A percentile compares a stretch with the other conserved stretches of the same genome.
Evolutionary conservation across 1,140 invertebrate genomes (phyloP).

Genomic region (Drosophila lacertosa): DNA sequence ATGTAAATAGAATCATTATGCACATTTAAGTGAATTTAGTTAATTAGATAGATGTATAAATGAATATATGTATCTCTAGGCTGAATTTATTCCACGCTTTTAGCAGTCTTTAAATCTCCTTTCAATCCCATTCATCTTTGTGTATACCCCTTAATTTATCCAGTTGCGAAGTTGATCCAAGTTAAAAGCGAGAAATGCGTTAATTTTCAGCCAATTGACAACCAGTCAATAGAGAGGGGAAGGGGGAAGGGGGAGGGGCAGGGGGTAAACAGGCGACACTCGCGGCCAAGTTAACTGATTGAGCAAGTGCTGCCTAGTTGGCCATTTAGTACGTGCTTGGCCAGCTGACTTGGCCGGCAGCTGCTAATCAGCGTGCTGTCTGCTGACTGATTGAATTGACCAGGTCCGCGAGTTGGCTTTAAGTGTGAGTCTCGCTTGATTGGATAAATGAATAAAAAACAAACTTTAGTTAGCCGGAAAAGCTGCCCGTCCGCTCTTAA

Average conservation of each 20-base stretch:
- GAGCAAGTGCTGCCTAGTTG: conserved; percentile 50
- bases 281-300: no score
- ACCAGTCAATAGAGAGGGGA: conserved; percentile 33
- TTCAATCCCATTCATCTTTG: no score
- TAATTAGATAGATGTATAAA: no score
- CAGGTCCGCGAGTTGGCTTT: conserved; percentile 1
- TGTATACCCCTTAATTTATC: not conserved
- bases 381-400: conserved; percentile 77
- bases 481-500: conserved; percentile 57
- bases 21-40: no score
- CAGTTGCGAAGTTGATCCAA: conserved; percentile 19
- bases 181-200: conserved; percentile 79
- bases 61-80: no score
- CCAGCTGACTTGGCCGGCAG: conserved; percentile 12
- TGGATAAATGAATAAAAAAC: conserved; percentile 77
- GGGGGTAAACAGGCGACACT: conserved; percentile 11
- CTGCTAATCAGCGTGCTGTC: conserved; percentile 71
- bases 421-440: conserved; percentile 58
- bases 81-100: no score
- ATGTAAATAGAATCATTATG: no score
- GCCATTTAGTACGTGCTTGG: conserved; percentile 52
- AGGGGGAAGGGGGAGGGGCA: no score
- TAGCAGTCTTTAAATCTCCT: no score
- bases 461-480: conserved; percentile 56
- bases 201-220: conserved; percentile 77